Conservation (phyloP, 1,140 invertebrate genomes). For the Campoletis sonorensis region DNA sequence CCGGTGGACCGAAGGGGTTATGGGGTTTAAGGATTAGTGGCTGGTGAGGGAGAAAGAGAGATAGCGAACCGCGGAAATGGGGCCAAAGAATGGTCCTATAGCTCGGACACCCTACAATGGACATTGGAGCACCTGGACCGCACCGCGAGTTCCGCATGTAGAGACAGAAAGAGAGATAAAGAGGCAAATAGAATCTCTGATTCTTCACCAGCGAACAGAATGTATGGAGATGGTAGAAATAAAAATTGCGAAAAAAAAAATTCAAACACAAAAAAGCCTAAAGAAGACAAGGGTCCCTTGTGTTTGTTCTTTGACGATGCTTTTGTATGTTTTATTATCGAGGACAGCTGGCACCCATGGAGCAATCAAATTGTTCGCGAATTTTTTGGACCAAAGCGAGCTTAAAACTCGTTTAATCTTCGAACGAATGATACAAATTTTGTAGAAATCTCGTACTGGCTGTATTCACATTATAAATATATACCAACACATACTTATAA, state of each 20-base stretch:
- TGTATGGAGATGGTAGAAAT: neutral
- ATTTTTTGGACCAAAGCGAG: conserved; percentile 35
- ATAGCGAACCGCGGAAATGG: conserved; percentile 56
- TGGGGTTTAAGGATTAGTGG: conserved; percentile 70
- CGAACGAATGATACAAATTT: conserved; percentile 14
- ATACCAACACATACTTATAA: neutral
- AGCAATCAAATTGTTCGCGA: conserved; percentile 17
- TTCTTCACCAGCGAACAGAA: conserved; percentile 49
- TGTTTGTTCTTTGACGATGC: conserved; percentile 61
- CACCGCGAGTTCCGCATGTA: neutral
- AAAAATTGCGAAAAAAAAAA: conserved; percentile 52
- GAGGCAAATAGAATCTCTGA: neutral
- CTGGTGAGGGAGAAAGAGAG: conserved; percentile 42
- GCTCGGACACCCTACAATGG: conserved; percentile 58
- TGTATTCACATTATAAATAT: neutral
- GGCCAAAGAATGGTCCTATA: neutral
- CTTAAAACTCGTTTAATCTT: conserved; percentile 42
- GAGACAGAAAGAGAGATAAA: conserved; percentile 52
- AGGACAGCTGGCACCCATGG: conserved; percentile 24
- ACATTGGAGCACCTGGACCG: conserved; percentile 62
- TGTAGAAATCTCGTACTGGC: neutral
- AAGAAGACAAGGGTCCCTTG: conserved; percentile 46
- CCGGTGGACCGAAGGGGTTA: conserved; percentile 65
- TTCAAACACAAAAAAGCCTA: conserved; percentile 34
- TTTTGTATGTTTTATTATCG: conserved; percentile 41